Conservation (phyloP, 64 coral and sea anemone species). For the Pachyseris speciosa region DNA sequence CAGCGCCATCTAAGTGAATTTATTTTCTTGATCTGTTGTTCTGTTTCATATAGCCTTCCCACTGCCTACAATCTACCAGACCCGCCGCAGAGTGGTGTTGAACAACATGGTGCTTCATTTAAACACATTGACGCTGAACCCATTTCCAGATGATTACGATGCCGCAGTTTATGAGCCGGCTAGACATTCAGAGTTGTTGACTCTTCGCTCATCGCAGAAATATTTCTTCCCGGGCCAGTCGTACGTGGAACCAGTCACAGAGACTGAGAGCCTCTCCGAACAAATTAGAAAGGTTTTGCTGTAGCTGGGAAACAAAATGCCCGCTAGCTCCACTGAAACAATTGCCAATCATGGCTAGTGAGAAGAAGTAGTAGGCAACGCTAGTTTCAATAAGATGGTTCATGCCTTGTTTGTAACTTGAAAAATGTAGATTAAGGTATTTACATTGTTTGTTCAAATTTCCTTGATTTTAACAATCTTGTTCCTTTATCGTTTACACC, state of each 20-base stretch:
- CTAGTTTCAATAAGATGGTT: not conserved
- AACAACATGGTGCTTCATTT: constrained; percentile 92
- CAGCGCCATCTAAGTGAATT: not conserved
- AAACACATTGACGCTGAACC: constrained; percentile 89
- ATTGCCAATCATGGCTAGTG: not conserved
- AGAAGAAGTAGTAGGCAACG: not conserved
- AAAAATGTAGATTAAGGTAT: no score
- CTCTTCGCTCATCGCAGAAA: constrained; percentile 87
- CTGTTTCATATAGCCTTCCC: constrained; percentile 62
- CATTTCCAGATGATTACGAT: constrained; percentile 77
- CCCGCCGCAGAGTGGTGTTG: constrained; percentile 55
- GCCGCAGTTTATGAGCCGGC: constrained; percentile 71
- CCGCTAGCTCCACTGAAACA: not conserved
- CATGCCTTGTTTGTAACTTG: no score
- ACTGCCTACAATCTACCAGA: constrained; percentile 81
- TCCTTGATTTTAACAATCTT: no score
- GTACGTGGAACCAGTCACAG: constrained; percentile 49
- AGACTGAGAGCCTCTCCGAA: not conserved
- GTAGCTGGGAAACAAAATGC: not conserved
- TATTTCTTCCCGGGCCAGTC: constrained; percentile 91
- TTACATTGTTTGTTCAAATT: no score
- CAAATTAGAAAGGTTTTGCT: constrained; percentile 23
- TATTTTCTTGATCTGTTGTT: not conserved
- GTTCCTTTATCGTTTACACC: no score
- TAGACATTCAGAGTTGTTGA: constrained; percentile 78